Conservation (phyloP, 2,888 invertebrate species). For the Galeopsomyia nigrocyanea region DNA sequence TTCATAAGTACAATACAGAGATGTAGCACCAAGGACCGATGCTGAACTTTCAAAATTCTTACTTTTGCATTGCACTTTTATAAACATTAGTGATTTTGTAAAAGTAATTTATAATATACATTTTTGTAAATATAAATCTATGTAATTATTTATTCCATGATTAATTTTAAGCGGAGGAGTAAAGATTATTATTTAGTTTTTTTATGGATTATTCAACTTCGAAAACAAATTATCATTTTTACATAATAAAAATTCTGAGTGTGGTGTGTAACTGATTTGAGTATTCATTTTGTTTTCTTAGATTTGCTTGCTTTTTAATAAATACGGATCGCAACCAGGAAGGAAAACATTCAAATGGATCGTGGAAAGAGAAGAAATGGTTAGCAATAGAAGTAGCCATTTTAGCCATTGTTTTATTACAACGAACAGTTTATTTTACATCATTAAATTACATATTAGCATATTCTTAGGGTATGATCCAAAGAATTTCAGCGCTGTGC, state of each 20-base stretch:
- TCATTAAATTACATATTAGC: conserved; percentile 43
- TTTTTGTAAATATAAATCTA: conserved; percentile 47
- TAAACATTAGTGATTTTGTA: conserved; percentile 47
- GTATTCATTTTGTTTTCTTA: neutral
- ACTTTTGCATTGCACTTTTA: conserved; percentile 48
- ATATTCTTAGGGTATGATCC: conserved; percentile 57
- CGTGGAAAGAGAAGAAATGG: conserved; percentile 35
- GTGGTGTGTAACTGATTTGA: conserved; percentile 29
- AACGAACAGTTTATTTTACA: conserved; percentile 47
- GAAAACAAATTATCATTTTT: conserved; percentile 23
- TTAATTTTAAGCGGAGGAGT: conserved; percentile 31
- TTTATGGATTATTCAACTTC: conserved; percentile 20
- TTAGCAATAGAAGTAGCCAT: conserved; percentile 50
- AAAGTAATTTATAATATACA: conserved; percentile 48
- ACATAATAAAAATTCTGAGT: conserved; percentile 26
- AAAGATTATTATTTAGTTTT: conserved; percentile 24
- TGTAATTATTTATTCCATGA: conserved; percentile 44
- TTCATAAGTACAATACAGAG: conserved; percentile 10
- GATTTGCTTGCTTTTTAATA: too few species aligned
- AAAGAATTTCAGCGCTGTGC: conserved; percentile 57
- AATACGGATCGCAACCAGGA: too few species aligned
- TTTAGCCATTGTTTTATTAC: conserved; percentile 47
- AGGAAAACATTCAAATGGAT: conserved; percentile 4
- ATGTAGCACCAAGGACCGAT: conserved; percentile 37
- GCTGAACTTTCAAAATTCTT: conserved; percentile 40